phyloP scores from a whole-genome alignment of 2,888 invertebrate species.

The Stenoptilia bipunctidactyla region DNA sequence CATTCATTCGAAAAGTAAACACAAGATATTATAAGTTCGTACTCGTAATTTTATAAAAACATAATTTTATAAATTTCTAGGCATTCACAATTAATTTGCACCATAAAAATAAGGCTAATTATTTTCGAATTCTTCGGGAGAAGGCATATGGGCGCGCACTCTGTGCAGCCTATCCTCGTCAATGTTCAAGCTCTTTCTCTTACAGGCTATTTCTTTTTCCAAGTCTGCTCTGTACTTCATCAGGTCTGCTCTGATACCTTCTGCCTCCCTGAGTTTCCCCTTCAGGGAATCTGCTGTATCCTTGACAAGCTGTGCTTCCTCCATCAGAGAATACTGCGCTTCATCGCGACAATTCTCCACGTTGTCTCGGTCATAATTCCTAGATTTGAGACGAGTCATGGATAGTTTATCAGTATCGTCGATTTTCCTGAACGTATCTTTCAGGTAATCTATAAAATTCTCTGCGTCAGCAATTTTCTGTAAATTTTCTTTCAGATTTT shows the following conservation, averaged over 20 bases:
- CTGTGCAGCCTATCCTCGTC: conserved; percentile 74
- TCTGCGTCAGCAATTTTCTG: conserved; percentile 83
- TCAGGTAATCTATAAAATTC: conserved; percentile 77
- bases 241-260: conserved; percentile 59
- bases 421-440: conserved; percentile 76
- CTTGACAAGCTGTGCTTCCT: conserved; percentile 76
- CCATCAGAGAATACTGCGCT: conserved; percentile 80
- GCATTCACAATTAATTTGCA: no score
- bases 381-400: conserved; percentile 83
- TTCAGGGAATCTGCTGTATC: conserved; percentile 59
- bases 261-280: conserved; percentile 74
- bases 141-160: conserved; percentile 77
- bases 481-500: conserved; percentile 78
- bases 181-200: conserved; percentile 77
- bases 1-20: no score
- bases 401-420: conserved; percentile 85
- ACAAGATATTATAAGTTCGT: no score
- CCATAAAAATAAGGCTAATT: no score
- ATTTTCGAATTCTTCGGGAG: conserved; percentile 72
- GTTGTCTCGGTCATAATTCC: conserved; percentile 77
- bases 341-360: conserved; percentile 89
- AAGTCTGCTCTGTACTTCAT: conserved; percentile 74
- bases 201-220: conserved; percentile 79
- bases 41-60: no score
- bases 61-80: no score